A percentile compares a stretch with the other conserved stretches of the same genome.
These are phyloP conservation scores for Lycocorax pyrrhopterus DNA, from an alignment of 2,113 vertebrate species.

Conservation along the genomic window DNA sequence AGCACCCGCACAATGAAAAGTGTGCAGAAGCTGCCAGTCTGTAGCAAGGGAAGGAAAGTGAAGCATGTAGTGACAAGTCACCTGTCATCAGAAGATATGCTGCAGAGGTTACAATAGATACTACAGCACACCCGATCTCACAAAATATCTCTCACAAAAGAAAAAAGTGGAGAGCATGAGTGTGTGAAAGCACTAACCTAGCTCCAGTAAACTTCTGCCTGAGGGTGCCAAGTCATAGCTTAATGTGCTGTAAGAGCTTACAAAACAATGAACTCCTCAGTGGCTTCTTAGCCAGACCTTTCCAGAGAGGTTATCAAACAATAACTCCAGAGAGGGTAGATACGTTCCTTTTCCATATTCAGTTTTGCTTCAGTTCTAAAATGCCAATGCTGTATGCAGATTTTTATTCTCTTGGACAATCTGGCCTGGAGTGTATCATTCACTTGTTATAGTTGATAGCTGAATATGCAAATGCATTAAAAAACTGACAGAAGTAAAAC, in stretches of 20 bases:
- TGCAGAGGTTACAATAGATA: background rate
- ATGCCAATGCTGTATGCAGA: background rate
- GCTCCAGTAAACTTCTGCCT: background rate
- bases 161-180: rapidly evolving
- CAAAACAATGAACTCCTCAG: background rate
- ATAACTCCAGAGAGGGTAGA: background rate
- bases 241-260: background rate
- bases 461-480: background rate
- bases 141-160: background rate
- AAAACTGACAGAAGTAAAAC: background rate
- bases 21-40: constrained; percentile 26
- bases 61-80: constrained; percentile 27
- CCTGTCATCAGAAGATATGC: background rate
- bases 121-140: background rate
- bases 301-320: background rate
- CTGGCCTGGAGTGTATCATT: background rate
- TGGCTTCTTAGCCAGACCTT: background rate
- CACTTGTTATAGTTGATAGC: background rate
- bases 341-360: background rate
- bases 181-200: background rate
- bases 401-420: background rate
- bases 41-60: background rate
- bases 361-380: background rate
- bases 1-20: constrained; percentile 63
- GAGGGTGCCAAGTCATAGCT: background rate